Base-by-base conservation (phyloP, 2,797 vertebrate species). In the Esox lucius region DNA sequence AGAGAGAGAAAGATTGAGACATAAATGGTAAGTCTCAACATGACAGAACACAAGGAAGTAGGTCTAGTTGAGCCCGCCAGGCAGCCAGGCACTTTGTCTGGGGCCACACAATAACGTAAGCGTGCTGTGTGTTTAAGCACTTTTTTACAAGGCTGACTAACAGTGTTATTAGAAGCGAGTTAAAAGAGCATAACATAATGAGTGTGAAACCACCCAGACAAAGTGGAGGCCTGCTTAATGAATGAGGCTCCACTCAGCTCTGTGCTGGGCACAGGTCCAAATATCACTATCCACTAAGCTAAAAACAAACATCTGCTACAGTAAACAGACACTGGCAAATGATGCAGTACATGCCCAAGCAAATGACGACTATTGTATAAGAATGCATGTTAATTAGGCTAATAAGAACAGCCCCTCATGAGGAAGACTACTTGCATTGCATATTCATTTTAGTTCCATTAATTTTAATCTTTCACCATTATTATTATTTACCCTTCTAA, bases 181-280 rank as follows among this genome's bases (percentile, higher is more conserved):
- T 53, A 33, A 56, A 71, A 28, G 26, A 15, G 24, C 49, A 56
- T 71, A 51, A 71, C 70, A 33, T 71, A 49, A 70, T 16, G 6
- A 64, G 61, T n/a, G 48, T 12, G 26, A 56, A 51, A 71, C 70
- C 31, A 68, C 71, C 75, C n/a, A 2, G 69, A 84, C 12, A 59
- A 69, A 80, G 19, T 48, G 68, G 31, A 49, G 70, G 66, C 70
- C 33, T 35, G 65, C 75, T 74, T 77, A 80, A 69, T 59, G 73
- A 78, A 77, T 70, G 49, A 65, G 69, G 51, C 75, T 77, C 24
- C 26, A 31, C 53, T 56, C 53, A 22, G 53, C 53, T 22, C 51
- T 56, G 53, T n/a, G 7, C 53, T 56, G 8, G 22, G 42, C 13
- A 42, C 28, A 42, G 31, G 15, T 49, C 46, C 22, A 69, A 24